phyloP scores from a whole-genome alignment of 2,797 vertebrate species.

The Pelobates cultripes region DNA sequence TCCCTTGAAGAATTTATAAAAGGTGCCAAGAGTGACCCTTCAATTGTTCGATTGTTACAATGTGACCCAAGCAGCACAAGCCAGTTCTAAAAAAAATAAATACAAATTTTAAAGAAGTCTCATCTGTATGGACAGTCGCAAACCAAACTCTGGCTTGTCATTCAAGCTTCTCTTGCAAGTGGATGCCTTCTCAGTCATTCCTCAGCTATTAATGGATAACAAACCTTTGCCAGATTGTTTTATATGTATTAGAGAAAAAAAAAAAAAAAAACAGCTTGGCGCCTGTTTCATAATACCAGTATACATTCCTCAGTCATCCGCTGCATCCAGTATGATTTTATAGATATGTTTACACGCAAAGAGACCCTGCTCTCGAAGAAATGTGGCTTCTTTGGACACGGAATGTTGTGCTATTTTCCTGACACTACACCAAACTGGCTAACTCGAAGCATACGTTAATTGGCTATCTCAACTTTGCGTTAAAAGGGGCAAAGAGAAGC shows the following conservation, averaged over 20 bases:
- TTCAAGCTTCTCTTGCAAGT: slow-evolving; percentile 76
- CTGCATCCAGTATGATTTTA: slow-evolving; percentile 2
- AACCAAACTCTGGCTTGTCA: slow-evolving; percentile 64
- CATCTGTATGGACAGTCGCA: slow-evolving; percentile 60
- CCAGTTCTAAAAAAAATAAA: slow-evolving; percentile 73
- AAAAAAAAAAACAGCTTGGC: slow-evolving; percentile 47
- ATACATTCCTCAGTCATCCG: slow-evolving; percentile 46
- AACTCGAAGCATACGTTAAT: slow-evolving; percentile 38
- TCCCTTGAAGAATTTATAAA: slow-evolving; percentile 88
- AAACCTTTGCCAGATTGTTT: slow-evolving; percentile 61
- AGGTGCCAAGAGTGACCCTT: slow-evolving; percentile 89
- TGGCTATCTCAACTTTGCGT: slow-evolving; percentile 58
- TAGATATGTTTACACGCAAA: slow-evolving; percentile 64
- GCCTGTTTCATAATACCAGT: slow-evolving; percentile 58
- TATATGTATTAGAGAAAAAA: slow-evolving; percentile 44
- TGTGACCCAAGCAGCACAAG: slow-evolving; percentile 85
- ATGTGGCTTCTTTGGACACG: slow-evolving; percentile 48
- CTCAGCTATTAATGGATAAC: slow-evolving; percentile 61
- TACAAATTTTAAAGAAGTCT: neutral
- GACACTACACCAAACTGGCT: slow-evolving; percentile 60
- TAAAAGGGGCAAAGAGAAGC: slow-evolving; percentile 44
- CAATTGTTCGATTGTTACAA: slow-evolving; percentile 85
- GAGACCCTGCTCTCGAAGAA: slow-evolving; percentile 33
- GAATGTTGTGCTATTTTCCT: slow-evolving; percentile 17
- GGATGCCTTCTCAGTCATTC: slow-evolving; percentile 71